Conservation (phyloP, 2,113 vertebrate species). For the Egretta garzetta region DNA sequence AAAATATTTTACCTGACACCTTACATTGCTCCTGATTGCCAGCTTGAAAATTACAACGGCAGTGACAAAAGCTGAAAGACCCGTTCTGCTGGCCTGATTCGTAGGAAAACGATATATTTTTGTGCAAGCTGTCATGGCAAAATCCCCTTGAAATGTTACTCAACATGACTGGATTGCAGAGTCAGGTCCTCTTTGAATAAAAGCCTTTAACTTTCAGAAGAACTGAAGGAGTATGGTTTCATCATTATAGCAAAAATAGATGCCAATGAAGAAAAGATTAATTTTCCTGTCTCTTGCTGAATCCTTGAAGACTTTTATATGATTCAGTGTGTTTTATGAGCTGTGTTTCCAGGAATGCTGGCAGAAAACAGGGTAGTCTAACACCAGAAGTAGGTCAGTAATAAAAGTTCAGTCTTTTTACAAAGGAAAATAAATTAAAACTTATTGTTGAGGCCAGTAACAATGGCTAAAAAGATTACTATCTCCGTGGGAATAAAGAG, state of each 20-base stretch:
- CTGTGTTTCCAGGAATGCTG: conserved; percentile 14
- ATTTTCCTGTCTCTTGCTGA: background rate
- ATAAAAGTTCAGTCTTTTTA: background rate
- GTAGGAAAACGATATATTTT: conserved; percentile 29
- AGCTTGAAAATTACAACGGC: conserved; percentile 31
- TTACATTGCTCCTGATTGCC: conserved; percentile 16
- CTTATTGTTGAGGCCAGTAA: background rate
- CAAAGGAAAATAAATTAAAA: background rate
- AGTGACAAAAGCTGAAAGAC: conserved; percentile 34
- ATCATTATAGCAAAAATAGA: conserved; percentile 12
- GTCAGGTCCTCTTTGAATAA: conserved; percentile 39
- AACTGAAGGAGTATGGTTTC: background rate
- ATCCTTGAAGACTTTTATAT: conserved; percentile 44
- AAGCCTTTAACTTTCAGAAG: conserved; percentile 24
- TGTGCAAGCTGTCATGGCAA: background rate
- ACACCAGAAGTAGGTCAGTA: background rate
- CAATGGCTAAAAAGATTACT: background rate
- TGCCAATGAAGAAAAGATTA: conserved; percentile 23
- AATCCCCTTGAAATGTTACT: conserved; percentile 28
- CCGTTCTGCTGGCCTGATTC: background rate
- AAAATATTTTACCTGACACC: conserved; percentile 26
- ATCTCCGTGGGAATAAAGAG: background rate
- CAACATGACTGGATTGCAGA: conserved; percentile 46
- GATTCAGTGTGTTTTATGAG: conserved; percentile 41
- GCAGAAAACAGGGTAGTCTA: conserved; percentile 19